Base-by-base conservation (phyloP, 2,888 invertebrate genomes). In the Hetaerina titia region DNA sequence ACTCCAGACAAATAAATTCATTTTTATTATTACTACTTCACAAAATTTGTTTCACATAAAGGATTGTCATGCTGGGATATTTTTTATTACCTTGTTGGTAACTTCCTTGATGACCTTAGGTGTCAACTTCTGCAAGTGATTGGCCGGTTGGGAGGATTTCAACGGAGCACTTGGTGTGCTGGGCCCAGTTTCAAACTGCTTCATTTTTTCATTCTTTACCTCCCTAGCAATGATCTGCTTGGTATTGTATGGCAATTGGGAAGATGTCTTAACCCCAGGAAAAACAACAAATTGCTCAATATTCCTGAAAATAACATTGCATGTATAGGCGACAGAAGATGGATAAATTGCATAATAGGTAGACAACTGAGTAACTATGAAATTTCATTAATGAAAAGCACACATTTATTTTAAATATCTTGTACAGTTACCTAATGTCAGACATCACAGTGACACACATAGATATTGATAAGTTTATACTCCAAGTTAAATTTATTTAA, bases 151-250 rank as follows among this genome's bases (percentile, higher is more conserved):
- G 95, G 94, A 31, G 81, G 90, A 95, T 95, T 95, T 92, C 17
- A 81, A 63, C 15, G 94, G 89, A 31, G 95, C 95, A 95, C 88
- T 94, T 81, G 94, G 95, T 19, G 94, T 58, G 89, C 90, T 95
- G 7, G 94, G 95, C 7, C 94, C 89, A 60, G 69, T 95, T 94
- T 97, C 97, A 90, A 97, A 97, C 94, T 98, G 97, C 95, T 98
- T 97, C 96, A 99, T 98, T 96, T 98, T 97, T 96, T 98, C 98
- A 89, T 98, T 96, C 96, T 98, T 98, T 95, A 99, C 98, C 97
- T 99, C 99, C 94, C 98, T 97, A 0, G 98, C 97, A 95, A 99
- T 98, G 89, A 99, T 97, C 96, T 99, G 99, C 95, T 98, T 98
- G 45, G 98, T 97, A 13, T 98, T 97, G 96, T 98, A 98, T 0